phyloP scores from a whole-genome alignment of 1,140 invertebrate species.

The Rhagoletis pomonella region DNA sequence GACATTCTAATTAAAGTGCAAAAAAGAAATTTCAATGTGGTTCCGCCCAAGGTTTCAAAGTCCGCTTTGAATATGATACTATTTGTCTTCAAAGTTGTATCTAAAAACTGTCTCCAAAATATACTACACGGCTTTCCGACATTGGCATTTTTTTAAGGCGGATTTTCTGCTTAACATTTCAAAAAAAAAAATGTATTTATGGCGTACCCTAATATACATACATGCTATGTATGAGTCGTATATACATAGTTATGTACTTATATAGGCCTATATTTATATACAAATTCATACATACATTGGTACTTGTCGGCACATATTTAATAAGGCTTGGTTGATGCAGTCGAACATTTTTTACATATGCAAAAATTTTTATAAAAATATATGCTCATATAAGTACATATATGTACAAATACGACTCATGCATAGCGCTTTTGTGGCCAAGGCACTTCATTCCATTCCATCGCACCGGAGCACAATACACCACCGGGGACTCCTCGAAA shows the following conservation, averaged over 20 bases:
- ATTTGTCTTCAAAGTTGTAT: too few species aligned
- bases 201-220: not conserved
- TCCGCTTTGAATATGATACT: too few species aligned
- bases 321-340: not conserved
- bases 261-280: not conserved
- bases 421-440: conserved; percentile 4
- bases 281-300: not conserved
- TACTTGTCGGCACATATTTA: not conserved
- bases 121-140: too few species aligned
- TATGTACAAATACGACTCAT: too few species aligned
- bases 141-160: too few species aligned
- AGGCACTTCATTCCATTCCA: conserved; percentile 30
- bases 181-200: too few species aligned
- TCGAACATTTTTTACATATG: not conserved
- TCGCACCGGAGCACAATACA: conserved; percentile 3
- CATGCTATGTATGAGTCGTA: not conserved
- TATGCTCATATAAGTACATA: too few species aligned
- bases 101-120: too few species aligned
- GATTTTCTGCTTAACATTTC: too few species aligned
- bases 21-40: not conserved
- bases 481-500: not conserved
- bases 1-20: not conserved
- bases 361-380: too few species aligned
- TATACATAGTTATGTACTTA: not conserved
- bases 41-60: too few species aligned